Evolutionary conservation across 2,888 invertebrate genomes (phyloP).

Genomic region (Nymphalis urticae): DNA sequence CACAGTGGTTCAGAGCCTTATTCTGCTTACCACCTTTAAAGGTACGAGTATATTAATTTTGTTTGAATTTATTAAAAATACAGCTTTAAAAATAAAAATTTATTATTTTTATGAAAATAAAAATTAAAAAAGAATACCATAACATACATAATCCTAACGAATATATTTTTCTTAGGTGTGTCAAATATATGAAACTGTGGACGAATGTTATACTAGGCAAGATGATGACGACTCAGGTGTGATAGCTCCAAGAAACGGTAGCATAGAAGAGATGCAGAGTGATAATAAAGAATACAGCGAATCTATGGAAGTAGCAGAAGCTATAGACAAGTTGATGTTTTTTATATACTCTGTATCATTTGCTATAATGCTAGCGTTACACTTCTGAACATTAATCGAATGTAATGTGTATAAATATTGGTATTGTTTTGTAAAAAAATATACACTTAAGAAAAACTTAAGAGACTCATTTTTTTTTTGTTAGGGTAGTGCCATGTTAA

Average conservation of each 20-base stretch:
- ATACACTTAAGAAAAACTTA: too few relatives aligned
- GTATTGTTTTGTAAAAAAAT: too few relatives aligned
- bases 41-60: slow-evolving; percentile 46
- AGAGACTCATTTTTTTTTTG: too few relatives aligned
- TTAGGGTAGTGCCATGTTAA: too few relatives aligned
- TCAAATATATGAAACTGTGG: slow-evolving; percentile 53
- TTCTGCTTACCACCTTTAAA: slow-evolving; percentile 62
- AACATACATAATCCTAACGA: too few relatives aligned
- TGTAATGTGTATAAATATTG: not conserved
- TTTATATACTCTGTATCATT: slow-evolving; percentile 59
- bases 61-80: not conserved
- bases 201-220: slow-evolving; percentile 48
- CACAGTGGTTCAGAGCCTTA: slow-evolving; percentile 52
- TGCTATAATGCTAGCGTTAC: slow-evolving; percentile 57
- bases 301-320: slow-evolving; percentile 59
- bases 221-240: slow-evolving; percentile 60
- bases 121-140: not conserved
- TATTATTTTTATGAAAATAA: not conserved
- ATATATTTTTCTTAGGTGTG: slow-evolving; percentile 40
- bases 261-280: slow-evolving; percentile 66
- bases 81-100: not conserved
- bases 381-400: slow-evolving; percentile 49
- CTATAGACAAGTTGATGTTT: slow-evolving; percentile 64
- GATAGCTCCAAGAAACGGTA: slow-evolving; percentile 46
- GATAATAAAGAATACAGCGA: slow-evolving; percentile 52